Evolutionary conservation across 2,113 vertebrate species (phyloP), one percentile per base, ranked within the genome.

Genomic region (Lampris megalopsis): DNA sequence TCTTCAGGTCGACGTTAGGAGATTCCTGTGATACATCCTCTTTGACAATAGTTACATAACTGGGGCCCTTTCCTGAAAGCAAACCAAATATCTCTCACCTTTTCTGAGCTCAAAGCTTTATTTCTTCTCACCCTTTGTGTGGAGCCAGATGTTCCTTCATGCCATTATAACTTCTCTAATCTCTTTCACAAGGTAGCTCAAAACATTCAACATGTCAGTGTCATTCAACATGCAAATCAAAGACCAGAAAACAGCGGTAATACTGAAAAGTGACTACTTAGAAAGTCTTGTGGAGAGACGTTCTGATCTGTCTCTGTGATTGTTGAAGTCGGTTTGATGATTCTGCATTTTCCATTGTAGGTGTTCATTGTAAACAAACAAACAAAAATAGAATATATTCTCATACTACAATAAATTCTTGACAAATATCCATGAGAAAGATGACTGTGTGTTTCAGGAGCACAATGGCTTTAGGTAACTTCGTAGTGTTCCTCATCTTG

Each of bases 281-380:
- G 24, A 42, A 43, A 62, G 9, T 36, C 42, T 37, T 37, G 9
- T 37, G 57, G 37, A 57, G 48, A 67, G 37, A 58, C 35, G 42
- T 41, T 69, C 53, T 67, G 36, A 54, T 49, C 52, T 41, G 1
- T 8, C 42, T 59, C 24, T 24, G 24, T 48, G 45, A 54, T 59
- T 41, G n/a, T 61, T 63, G 40, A 43, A 38, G 49, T 72, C 59
- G 58, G 4, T 52, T 59, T 42, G 58, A 48, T 73, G 57, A 38
- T 73, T 66, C 58, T 81, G 43, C 9, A 49, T 57, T 53, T 71
- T 62, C 75, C 65, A 75, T 49, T 73, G 67, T 88, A 73, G 58
- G 63, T 65, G 71, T 58, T 48, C 67, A 42, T 63, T 86, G 60
- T 86, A 82, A 77, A 84, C 0, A 87, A 83, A 73, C 66, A 71